phyloP scores from a whole-genome alignment of 2,888 invertebrate genomes.

The Sesamia inferens region DNA sequence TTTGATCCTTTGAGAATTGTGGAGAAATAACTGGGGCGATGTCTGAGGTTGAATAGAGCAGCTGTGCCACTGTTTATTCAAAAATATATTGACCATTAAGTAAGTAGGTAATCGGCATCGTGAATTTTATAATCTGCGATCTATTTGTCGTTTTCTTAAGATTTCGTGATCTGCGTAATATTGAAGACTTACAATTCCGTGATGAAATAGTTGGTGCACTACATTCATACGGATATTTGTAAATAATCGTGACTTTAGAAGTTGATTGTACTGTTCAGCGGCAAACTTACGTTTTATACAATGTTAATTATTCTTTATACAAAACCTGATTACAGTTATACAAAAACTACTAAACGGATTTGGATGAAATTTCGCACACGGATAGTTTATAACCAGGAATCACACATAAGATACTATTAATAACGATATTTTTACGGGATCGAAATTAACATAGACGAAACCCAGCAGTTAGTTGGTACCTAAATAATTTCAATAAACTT shows the following conservation, averaged over 20 bases:
- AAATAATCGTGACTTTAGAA: not conserved
- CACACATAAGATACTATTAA: too few species aligned
- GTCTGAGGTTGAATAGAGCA: not conserved
- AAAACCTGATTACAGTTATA: too few species aligned
- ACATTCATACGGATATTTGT: not conserved
- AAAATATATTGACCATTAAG: too few species aligned
- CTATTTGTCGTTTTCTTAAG: not conserved
- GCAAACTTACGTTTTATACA: not conserved
- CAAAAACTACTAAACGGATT: too few species aligned
- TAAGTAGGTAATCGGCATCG: not conserved
- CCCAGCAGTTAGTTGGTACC: too few species aligned
- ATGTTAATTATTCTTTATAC: too few species aligned
- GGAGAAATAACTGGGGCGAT: not conserved
- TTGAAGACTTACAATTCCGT: not conserved
- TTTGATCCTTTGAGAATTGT: not conserved
- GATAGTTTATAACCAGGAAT: too few species aligned
- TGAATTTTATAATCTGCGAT: not conserved
- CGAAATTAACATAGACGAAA: too few species aligned
- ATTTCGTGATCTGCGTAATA: not conserved
- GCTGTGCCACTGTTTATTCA: not conserved
- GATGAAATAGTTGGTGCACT: not conserved
- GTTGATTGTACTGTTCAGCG: too few species aligned
- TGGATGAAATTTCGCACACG: too few species aligned
- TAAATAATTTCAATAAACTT: constrained; percentile 13
- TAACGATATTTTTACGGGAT: too few species aligned